A percentile compares a stretch with the other conserved stretches of the same genome.
Evolutionary conservation across 2,113 vertebrate species (phyloP).

Genomic region (Cisticola juncidis): DNA sequence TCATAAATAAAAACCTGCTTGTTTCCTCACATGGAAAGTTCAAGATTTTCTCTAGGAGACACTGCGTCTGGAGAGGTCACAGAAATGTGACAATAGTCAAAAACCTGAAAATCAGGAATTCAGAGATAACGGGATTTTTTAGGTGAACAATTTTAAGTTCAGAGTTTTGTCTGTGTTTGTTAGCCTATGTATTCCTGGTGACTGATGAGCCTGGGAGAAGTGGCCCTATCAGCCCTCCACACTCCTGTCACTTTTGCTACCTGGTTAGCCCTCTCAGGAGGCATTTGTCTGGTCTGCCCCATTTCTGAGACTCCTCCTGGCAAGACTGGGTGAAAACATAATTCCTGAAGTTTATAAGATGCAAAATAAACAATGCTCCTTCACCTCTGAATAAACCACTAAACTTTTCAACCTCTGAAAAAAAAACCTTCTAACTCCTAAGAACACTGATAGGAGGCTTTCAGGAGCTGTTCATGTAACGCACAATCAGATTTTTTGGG

Average conservation of each 20-base stretch:
- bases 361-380: neutral
- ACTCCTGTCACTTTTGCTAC: neutral
- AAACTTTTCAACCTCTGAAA: neutral
- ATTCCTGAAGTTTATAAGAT: neutral
- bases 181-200: neutral
- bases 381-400: neutral
- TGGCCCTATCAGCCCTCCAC: neutral
- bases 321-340: neutral
- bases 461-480: neutral
- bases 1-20: constrained; percentile 18
- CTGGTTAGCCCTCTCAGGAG: neutral
- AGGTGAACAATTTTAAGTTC: neutral
- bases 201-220: neutral
- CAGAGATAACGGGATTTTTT: neutral
- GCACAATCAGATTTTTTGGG: neutral
- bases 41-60: neutral
- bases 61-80: neutral
- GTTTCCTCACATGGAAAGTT: neutral
- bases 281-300: neutral
- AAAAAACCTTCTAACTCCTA: neutral
- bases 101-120: neutral
- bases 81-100: neutral
- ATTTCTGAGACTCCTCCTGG: neutral
- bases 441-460: neutral
- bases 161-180: neutral